Evolutionary conservation across 2,797 vertebrate genomes (phyloP).

Genomic region (Syngnathus rostellatus): DNA sequence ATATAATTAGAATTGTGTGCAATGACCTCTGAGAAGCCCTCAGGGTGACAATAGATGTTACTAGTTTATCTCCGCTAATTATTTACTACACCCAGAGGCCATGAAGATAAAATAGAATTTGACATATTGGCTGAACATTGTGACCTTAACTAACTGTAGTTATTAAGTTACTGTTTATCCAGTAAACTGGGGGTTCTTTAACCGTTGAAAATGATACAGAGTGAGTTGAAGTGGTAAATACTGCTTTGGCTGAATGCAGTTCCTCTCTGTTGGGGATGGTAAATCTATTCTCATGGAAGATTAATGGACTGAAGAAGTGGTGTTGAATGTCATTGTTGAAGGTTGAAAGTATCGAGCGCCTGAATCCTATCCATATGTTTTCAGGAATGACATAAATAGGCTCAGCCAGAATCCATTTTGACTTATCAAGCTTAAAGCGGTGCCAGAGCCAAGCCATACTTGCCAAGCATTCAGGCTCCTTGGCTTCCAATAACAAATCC

Average conservation of each 20-base stretch:
- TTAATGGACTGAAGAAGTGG: constrained; percentile 67
- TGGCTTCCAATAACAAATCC: constrained; percentile 67
- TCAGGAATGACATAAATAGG: constrained; percentile 73
- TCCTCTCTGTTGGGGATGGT: constrained; percentile 53
- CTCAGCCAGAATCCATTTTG: constrained; percentile 70
- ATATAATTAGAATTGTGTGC: constrained; percentile 40
- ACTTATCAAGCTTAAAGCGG: constrained; percentile 65
- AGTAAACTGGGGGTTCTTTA: constrained; percentile 34
- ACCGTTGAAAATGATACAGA: constrained; percentile 50
- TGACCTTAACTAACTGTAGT: constrained; percentile 29
- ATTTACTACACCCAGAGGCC: constrained; percentile 27
- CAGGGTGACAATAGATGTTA: constrained; percentile 22
- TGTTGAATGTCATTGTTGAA: constrained; percentile 72
- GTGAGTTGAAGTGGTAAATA: constrained; percentile 44
- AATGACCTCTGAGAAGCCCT: constrained; percentile 41
- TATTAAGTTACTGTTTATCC: constrained; percentile 22
- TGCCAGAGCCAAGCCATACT: constrained; percentile 54
- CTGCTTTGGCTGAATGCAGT: constrained; percentile 44
- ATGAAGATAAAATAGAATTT: constrained; percentile 17
- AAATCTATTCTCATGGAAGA: constrained; percentile 68
- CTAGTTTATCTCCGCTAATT: constrained; percentile 33
- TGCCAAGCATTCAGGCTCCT: constrained; percentile 61
- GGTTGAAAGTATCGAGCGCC: constrained; percentile 68
- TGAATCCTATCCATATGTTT: constrained; percentile 72
- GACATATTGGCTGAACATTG: constrained; percentile 4